Evolutionary conservation across 2,113 vertebrate species (phyloP), one percentile per base, ranked within the genome.

Genomic region (Petaurus breviceps): DNA sequence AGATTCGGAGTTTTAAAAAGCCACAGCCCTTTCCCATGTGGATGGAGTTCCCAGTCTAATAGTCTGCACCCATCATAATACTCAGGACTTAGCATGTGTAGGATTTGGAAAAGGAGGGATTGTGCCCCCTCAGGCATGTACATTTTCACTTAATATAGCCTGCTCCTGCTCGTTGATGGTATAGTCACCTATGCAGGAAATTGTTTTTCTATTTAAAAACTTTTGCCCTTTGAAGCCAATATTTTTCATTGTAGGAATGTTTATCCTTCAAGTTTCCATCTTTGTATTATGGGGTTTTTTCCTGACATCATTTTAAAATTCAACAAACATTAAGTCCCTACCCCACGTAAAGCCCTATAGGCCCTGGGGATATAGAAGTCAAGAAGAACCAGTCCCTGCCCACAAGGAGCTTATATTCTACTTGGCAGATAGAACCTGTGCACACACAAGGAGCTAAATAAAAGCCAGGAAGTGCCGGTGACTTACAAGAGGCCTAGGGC

Each of bases 151-250:
- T 93, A 53, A 51, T 43, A 52, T 55, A 16, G 6, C 26, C 54
- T 22, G 47, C n/a, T 28, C 31, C 25, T 51, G 43, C 50, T 93
- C 25, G 0, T 91, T 57, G 90, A 50, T 50, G 52, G 0, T 68
- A 26, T 92, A 9, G 24, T 50, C 93, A 37, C 54, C 93, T 94
- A 91, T 93, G 93, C 91, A 84, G 90, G 2, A 22, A 91, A 93
- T 96, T 89, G 92, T 90, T 95, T 95, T 95, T 51, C 31, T 97
- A 94, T 95, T 51, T 96, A 51, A 95, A 97, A 46, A 49, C 26
- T 55, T 24, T 92, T 96, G 24, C 8, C 68, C 96, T 97, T 97
- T 50, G 93, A 97, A 97, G 94, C 51, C 50, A 49, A 5, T 96
- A 49, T 25, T 96, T 97, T 94, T 94, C 43, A 90, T 94, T 97